Base-by-base conservation (phyloP, 2,797 vertebrate species). In the Scleropages formosus region DNA sequence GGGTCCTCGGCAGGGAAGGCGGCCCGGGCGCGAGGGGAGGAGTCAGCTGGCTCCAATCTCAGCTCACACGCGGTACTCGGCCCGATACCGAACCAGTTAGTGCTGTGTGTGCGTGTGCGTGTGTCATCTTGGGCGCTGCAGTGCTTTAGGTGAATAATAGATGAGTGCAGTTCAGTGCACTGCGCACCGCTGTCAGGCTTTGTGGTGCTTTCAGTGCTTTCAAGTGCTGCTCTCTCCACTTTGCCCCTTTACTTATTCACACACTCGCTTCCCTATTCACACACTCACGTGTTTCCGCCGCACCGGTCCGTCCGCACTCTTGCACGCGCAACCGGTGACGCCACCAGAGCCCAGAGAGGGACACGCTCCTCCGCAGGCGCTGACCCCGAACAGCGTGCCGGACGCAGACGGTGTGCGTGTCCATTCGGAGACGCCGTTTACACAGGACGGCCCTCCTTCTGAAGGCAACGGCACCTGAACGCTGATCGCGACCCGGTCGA, bases 91-190 rank as follows among this genome's bases (percentile, higher is more conserved):
- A 15, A 59, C 11, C 26, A 16, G 18, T 4, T 26, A 8, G 27
- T 4, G 9, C 46, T 72, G 70, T 31, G 56, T 72, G 53, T 18
- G 51, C 26, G 72, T 63, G 26, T n/a, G 74, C 60, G 75, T 27
- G 59, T 27, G 13, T 24, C 70, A 56, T 60, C 39, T 56, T 12
- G 9, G 39, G 31, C 18, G 18, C 16, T 46, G 64, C 26, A 39
- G 26, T 66, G 64, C 27, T 46, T 66, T 64, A 39, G 12, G 22
- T 66, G 16, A 66, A 20, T 66, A 46, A 66, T 20, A 8, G 18
- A 66, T 44, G 20, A n/a, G 13, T 46, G 27, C 39, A n/a, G 18
- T 22, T 20, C 46, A 39, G 46, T 11, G 64, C 61, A 7, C 7
- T 44, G 1, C 9, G 46, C 10, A 46, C 60, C 10, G 4, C n/a